Conservation (phyloP, 2,797 vertebrate species). For the Leuciscus waleckii region DNA sequence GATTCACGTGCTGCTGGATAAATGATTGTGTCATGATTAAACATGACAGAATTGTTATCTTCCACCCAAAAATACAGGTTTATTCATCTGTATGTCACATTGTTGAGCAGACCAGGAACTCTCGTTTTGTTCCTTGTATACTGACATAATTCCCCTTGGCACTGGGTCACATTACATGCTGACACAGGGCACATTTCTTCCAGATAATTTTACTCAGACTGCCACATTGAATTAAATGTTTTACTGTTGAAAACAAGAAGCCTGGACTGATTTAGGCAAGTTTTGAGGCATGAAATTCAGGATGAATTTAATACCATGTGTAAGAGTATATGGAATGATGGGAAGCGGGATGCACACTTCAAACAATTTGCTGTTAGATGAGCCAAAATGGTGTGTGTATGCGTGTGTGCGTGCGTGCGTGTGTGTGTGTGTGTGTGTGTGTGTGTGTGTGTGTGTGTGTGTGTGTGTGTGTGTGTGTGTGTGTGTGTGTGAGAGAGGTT, state of each 20-base stretch:
- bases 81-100: not conserved
- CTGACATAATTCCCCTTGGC: slow-evolving; percentile 28
- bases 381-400: not conserved
- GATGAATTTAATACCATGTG: not conserved
- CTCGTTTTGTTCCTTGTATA: slow-evolving; percentile 9
- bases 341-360: slow-evolving; percentile 7
- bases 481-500: slow-evolving; percentile 44
- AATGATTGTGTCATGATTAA: not conserved
- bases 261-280: not conserved
- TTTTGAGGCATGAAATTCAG: slow-evolving; percentile 9
- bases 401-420: not conserved
- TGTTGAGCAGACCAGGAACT: slow-evolving; percentile 24
- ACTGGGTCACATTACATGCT: slow-evolving; percentile 51
- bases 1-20: not conserved
- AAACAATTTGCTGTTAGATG: not conserved
- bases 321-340: slow-evolving; percentile 19
- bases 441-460: slow-evolving; percentile 7
- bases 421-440: not conserved
- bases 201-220: slow-evolving; percentile 39
- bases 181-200: slow-evolving; percentile 17
- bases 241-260: not conserved
- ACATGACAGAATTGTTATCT: not conserved
- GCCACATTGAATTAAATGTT: slow-evolving; percentile 10
- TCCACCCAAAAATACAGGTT: not conserved
- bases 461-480: slow-evolving; percentile 25